A percentile compares a stretch with the other conserved stretches of the same genome.
phyloP scores from a whole-genome alignment of 2,113 vertebrate genomes.

The Pedionomus torquatus region DNA sequence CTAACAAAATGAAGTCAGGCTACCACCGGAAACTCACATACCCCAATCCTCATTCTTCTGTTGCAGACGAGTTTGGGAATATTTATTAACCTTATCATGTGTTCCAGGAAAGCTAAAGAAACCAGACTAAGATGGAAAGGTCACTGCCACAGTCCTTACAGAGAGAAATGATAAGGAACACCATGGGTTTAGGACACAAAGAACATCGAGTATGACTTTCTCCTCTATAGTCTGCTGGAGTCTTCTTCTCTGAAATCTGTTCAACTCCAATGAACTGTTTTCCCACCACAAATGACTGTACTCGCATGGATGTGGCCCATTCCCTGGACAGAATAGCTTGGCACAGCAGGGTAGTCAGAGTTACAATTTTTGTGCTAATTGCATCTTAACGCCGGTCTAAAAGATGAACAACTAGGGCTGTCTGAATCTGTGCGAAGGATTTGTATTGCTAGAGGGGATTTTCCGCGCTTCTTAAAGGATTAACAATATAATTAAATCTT shows the following conservation, averaged over 20 bases:
- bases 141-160: not conserved
- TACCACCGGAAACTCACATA: not conserved
- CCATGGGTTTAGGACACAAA: not conserved
- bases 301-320: not conserved
- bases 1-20: not conserved
- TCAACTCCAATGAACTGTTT: not conserved
- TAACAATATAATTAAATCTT: not conserved
- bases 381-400: not conserved
- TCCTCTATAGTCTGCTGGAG: not conserved
- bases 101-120: not conserved
- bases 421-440: not conserved
- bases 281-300: not conserved
- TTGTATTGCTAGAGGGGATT: not conserved
- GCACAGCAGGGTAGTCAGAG: not conserved
- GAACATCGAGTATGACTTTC: not conserved
- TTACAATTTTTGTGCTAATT: not conserved
- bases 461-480: not conserved
- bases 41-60: accelerated
- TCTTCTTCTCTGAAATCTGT: not conserved
- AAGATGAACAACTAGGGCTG: not conserved
- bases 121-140: not conserved
- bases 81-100: not conserved
- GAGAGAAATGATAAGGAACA: not conserved
- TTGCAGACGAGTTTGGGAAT: not conserved
- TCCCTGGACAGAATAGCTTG: not conserved